A percentile compares a stretch with the other conserved stretches of the same genome.
Conservation (phyloP, 35 echinoderm and acorn worm genomes). For the Heliocidaris tuberculata region DNA sequence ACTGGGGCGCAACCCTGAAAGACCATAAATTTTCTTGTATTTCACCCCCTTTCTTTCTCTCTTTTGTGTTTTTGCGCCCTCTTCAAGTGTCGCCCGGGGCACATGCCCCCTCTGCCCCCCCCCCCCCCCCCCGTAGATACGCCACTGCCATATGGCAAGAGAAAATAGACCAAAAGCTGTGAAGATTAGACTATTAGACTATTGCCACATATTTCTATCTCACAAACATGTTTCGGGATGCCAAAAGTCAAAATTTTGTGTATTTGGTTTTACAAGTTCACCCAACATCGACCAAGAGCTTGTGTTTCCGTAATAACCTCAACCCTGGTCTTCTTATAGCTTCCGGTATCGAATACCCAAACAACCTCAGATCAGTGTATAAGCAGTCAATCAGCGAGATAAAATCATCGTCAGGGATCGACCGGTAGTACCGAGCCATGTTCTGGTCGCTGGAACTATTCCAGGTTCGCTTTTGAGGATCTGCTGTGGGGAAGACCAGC, state of each 20-base stretch:
- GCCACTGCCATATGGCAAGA: too few species aligned
- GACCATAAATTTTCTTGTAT: too few species aligned
- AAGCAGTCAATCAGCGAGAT: not conserved
- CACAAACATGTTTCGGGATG: not conserved
- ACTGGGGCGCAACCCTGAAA: too few species aligned
- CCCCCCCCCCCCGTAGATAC: too few species aligned
- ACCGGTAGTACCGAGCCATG: not conserved
- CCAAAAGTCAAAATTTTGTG: not conserved
- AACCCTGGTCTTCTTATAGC: not conserved
- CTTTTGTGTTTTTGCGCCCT: too few species aligned
- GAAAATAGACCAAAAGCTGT: too few species aligned
- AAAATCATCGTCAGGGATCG: not conserved
- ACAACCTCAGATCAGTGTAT: conserved; percentile 15
- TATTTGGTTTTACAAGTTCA: not conserved
- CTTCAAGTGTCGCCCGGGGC: too few species aligned
- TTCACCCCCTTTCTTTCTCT: too few species aligned
- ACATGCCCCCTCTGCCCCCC: too few species aligned
- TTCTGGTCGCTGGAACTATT: not conserved
- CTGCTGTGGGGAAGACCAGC: not conserved
- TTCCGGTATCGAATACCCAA: conserved; percentile 4
- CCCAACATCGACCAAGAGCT: not conserved
- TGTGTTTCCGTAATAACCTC: not conserved
- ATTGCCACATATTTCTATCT: not conserved
- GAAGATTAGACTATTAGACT: not conserved
- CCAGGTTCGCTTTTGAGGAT: not conserved